Base-by-base conservation (phyloP, 1,140 invertebrate genomes). In the Neuroterus valhalla region DNA sequence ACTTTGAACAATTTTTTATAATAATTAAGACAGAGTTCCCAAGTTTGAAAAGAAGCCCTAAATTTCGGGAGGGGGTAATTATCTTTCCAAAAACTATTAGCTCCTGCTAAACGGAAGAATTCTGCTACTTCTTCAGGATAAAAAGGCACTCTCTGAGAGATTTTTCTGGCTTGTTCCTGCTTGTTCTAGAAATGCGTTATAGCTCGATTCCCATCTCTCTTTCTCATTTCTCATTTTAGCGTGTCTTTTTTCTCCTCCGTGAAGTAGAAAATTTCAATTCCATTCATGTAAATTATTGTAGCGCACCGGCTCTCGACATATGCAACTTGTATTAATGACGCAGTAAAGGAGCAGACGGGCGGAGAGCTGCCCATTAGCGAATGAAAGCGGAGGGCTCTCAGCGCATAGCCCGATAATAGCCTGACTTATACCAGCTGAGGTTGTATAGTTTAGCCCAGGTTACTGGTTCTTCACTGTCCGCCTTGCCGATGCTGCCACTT, bases 271-370 rank as follows among this genome's bases (percentile, higher is more conserved):
- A 90, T 89, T 89, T 90, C 89, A 90, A 90, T 90, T 89, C 85
- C 87, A 90, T 90, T 90, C 89, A 90, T 88, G 88, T 88, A 89
- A 90, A 90, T 90, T 90, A 89, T 90, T 90, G 89, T 90, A 90
- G 89, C 89, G 89, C 85, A 88, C 85, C 78, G 84, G 84, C 86
- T 89, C 88, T 90, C 88, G 87, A 89, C 86, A 89, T 90, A 86
- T 89, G 88, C 86, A 89, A 89, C 88, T 89, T 89, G 88, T 88
- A 90, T 90, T 89, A 89, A 89, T 88, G 86, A 88, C 86, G 85
- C 82, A 87, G 83, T 87, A 88, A 88, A 87, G 85, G 85, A 88
- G 85, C 84, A 44, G 52, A 62, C 52, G 52, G 52, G 52, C 52
- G 52, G 52, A 62, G 52, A 62, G 52, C 80, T 77, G 79, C 70